Evolutionary conservation across 2,113 vertebrate species (phyloP).

Genomic region (Anser cygnoides): DNA sequence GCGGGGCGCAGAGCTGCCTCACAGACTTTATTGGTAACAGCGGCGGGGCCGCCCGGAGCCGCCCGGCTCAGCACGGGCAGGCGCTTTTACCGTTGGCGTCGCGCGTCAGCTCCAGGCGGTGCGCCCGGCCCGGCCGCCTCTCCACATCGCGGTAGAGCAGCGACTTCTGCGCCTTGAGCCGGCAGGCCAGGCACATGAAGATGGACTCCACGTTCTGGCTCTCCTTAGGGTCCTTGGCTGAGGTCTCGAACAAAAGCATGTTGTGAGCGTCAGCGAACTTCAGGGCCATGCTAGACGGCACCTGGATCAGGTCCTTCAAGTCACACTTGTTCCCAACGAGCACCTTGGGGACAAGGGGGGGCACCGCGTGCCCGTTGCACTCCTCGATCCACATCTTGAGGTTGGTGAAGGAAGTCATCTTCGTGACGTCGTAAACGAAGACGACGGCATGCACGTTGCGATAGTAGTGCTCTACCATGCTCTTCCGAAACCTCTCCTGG

Average conservation of each 20-base stretch:
- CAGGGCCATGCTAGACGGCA: slow-evolving; percentile 91
- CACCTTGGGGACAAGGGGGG: slow-evolving; percentile 90
- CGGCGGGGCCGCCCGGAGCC: not conserved
- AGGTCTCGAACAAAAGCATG: slow-evolving; percentile 98
- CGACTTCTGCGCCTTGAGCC: slow-evolving; percentile 94
- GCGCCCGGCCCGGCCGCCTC: slow-evolving; percentile 85
- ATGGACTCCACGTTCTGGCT: slow-evolving; percentile 96
- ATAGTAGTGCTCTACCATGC: slow-evolving; percentile 98
- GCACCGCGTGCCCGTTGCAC: slow-evolving; percentile 93
- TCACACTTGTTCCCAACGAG: slow-evolving; percentile 98
- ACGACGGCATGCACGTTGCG: slow-evolving; percentile 95
- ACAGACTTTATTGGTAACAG: not conserved
- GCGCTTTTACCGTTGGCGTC: slow-evolving; percentile 78
- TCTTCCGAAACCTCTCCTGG: slow-evolving; percentile 95
- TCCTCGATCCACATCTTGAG: slow-evolving; percentile 97
- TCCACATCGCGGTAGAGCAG: slow-evolving; percentile 90
- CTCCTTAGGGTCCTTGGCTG: slow-evolving; percentile 95
- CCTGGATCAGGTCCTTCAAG: slow-evolving; percentile 93
- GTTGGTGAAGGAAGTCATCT: slow-evolving; percentile 95
- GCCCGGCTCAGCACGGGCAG: slow-evolving; percentile 87
- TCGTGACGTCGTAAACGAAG: slow-evolving; percentile 96
- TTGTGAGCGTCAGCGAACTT: slow-evolving; percentile 96
- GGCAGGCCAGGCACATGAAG: slow-evolving; percentile 97
- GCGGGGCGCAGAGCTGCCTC: not conserved
- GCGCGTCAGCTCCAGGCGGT: slow-evolving; percentile 81